phyloP scores from a whole-genome alignment of 2,113 vertebrate genomes.

The Vanacampus margaritifer region DNA sequence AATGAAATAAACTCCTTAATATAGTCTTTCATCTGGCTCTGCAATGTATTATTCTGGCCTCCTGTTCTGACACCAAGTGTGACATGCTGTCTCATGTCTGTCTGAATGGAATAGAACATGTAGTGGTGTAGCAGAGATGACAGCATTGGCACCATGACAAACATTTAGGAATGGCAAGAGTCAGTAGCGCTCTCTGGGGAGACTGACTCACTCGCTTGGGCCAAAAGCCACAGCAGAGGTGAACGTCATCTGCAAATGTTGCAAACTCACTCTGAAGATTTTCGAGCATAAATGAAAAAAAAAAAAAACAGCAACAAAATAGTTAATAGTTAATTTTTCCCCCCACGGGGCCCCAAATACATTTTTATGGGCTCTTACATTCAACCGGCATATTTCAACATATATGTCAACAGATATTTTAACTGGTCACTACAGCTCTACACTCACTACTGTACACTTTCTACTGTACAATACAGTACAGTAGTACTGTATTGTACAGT shows the following conservation, averaged over 20 bases:
- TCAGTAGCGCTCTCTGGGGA: conserved; percentile 23
- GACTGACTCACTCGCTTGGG: conserved; percentile 26
- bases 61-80: conserved; percentile 24
- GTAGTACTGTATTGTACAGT: no score
- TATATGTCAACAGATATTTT: no score
- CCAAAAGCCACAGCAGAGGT: background rate
- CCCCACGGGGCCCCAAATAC: no score
- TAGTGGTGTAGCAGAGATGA: conserved; percentile 26
- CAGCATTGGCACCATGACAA: conserved; percentile 4
- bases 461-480: no score
- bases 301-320: background rate
- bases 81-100: conserved; percentile 33
- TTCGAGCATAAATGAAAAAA: background rate
- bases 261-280: background rate
- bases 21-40: background rate
- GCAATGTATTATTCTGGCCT: conserved; percentile 12
- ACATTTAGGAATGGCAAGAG: conserved; percentile 30
- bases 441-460: no score
- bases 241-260: conserved; percentile 1
- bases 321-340: no score
- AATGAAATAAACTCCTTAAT: background rate
- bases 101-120: conserved; percentile 8
- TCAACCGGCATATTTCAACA: no score
- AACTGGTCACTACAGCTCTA: no score
- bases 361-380: no score